Conservation (phyloP, 2,113 vertebrate genomes). For the Pao palembangensis region DNA sequence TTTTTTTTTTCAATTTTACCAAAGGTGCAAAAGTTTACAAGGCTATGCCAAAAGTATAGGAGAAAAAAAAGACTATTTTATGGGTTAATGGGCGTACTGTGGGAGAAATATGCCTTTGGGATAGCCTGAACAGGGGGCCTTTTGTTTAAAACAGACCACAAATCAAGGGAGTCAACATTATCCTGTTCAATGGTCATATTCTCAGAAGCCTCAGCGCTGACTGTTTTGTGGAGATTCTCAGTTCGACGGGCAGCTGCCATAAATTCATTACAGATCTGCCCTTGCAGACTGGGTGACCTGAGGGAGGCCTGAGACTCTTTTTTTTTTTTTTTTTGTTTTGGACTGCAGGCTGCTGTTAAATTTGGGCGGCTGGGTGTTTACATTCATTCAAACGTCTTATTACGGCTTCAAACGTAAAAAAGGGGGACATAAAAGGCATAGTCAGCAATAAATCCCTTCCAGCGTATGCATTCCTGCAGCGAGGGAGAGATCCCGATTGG, state of each 20-base stretch:
- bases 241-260: not conserved
- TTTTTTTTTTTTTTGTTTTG: no score
- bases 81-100: not conserved
- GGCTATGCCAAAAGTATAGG: no score
- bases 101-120: not conserved
- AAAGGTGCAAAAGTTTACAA: no score
- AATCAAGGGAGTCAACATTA: slow-evolving; percentile 8
- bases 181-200: not conserved
- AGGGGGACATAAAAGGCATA: slow-evolving; percentile 6
- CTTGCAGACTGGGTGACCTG: slow-evolving; percentile 4
- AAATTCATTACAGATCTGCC: slow-evolving; percentile 1
- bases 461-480: slow-evolving; percentile 18
- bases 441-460: slow-evolving; percentile 28
- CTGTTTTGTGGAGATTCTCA: not conserved
- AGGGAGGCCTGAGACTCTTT: slow-evolving; percentile 5
- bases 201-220: not conserved
- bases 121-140: not conserved
- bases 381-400: slow-evolving; percentile 1
- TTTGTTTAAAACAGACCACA: slow-evolving; percentile 10
- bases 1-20: no score
- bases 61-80: no score
- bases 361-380: slow-evolving; percentile 31
- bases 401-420: slow-evolving; percentile 3
- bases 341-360: slow-evolving; percentile 14
- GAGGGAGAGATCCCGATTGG: not conserved